Conservation (phyloP, 2,888 invertebrate genomes). For the Phyllotreta cruciferae region DNA sequence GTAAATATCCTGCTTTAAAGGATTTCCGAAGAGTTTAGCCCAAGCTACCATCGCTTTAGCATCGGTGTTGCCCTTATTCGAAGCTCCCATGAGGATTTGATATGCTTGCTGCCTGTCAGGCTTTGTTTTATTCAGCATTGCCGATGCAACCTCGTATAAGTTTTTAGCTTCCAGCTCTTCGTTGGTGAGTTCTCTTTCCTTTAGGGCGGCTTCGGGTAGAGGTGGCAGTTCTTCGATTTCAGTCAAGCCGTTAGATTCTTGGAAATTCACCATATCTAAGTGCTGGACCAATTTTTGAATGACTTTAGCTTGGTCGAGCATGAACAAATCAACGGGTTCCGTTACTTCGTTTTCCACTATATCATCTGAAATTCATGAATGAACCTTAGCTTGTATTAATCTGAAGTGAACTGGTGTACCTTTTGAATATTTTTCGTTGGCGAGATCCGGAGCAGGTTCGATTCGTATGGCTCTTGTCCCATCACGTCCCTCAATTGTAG, state of each 20-base stretch:
- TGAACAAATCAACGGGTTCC: conserved; percentile 54
- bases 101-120: conserved; percentile 79
- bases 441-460: conserved; percentile 58
- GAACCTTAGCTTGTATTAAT: not conserved
- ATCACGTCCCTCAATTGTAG: conserved; percentile 51
- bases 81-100: conserved; percentile 78
- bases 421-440: conserved; percentile 56
- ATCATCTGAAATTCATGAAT: conserved; percentile 24
- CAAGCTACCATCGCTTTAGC: conserved; percentile 88
- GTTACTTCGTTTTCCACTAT: conserved; percentile 41
- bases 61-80: conserved; percentile 79
- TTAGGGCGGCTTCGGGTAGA: conserved; percentile 60
- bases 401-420: conserved; percentile 44
- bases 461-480: conserved; percentile 54
- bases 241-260: conserved; percentile 56
- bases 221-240: conserved; percentile 65
- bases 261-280: conserved; percentile 48
- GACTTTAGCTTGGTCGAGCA: conserved; percentile 56
- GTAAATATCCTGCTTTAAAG: conserved; percentile 76
- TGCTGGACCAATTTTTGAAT: conserved; percentile 62
- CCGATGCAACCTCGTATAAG: conserved; percentile 75
- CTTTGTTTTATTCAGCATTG: conserved; percentile 73
- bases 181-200: conserved; percentile 64
- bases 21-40: conserved; percentile 86
- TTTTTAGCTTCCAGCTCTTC: conserved; percentile 77